A percentile compares a stretch with the other conserved stretches of the same genome.
Evolutionary conservation across 2,888 invertebrate species (phyloP).

Genomic region (Bombylius major): DNA sequence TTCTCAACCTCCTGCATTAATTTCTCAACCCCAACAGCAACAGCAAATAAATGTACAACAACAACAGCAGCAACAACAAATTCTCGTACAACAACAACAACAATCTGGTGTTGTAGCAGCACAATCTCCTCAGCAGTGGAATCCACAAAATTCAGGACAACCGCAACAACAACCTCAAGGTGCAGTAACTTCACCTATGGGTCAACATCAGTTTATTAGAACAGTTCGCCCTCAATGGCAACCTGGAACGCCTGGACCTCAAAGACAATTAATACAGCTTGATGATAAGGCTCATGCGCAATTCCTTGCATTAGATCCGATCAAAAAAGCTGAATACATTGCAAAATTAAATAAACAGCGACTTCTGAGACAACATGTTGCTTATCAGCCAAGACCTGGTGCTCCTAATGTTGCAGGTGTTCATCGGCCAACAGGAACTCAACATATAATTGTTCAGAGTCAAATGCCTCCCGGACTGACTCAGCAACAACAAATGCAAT

Average conservation of each 20-base stretch:
- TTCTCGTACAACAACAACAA: conserved; percentile 12
- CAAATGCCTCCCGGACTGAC: conserved; percentile 52
- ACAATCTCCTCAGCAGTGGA: conserved; percentile 45
- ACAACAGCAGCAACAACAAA: conserved; percentile 38
- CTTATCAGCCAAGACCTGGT: conserved; percentile 32
- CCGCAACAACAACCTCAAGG: conserved; percentile 35
- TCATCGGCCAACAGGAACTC: conserved; percentile 36
- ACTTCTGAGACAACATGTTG: conserved; percentile 43
- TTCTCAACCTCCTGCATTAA: conserved; percentile 24
- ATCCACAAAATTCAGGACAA: conserved; percentile 34
- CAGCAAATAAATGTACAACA: conserved; percentile 50
- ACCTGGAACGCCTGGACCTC: conserved; percentile 26
- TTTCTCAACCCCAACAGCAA: conserved; percentile 29
- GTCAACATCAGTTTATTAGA: conserved; percentile 20
- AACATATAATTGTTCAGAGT: conserved; percentile 56
- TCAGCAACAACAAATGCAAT: conserved; percentile 52
- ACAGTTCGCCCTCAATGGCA: conserved; percentile 24
- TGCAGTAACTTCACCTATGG: conserved; percentile 1
- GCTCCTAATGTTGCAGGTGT: conserved; percentile 36
- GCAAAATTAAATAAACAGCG: conserved; percentile 54
- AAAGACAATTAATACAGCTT: conserved; percentile 62
- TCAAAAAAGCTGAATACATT: conserved; percentile 67
- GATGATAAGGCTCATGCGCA: conserved; percentile 76
- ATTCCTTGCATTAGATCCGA: conserved; percentile 67
- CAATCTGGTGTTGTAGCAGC: conserved; percentile 17